A percentile compares a stretch with the other conserved stretches of the same genome.
Evolutionary conservation across 2,113 vertebrate species (phyloP).

Genomic region (Coracopsis vasa): DNA sequence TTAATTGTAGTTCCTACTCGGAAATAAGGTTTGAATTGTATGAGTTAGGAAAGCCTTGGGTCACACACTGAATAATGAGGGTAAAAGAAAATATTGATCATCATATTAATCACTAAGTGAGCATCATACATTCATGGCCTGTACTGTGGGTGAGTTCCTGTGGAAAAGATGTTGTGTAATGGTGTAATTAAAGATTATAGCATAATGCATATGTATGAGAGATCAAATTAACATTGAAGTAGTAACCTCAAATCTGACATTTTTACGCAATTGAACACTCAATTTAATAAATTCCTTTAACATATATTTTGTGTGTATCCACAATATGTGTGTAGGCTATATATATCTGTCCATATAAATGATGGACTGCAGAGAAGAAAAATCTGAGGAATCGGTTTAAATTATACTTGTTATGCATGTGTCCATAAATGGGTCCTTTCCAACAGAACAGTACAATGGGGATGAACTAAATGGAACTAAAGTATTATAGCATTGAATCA

Average conservation of each 20-base stretch:
- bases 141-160: neutral
- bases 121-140: neutral
- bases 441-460: neutral
- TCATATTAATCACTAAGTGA: conserved; percentile 34
- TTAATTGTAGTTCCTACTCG: neutral
- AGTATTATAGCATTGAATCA: neutral
- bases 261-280: neutral
- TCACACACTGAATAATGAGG: conserved; percentile 15
- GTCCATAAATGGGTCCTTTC: neutral
- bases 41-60: neutral
- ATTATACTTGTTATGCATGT: neutral
- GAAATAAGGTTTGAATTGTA: neutral
- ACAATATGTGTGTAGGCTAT: neutral
- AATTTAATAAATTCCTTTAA: neutral
- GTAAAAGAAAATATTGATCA: conserved; percentile 42
- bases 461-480: neutral
- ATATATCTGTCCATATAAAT: neutral
- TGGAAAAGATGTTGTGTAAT: neutral
- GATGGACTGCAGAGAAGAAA: neutral
- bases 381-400: neutral
- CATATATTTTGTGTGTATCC: neutral
- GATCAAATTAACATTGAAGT: neutral
- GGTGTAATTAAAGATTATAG: conserved; percentile 19
- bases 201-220: neutral
- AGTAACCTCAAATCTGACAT: neutral